A percentile compares a stretch with the other conserved stretches of the same genome.
Evolutionary conservation across 2,797 vertebrate genomes (phyloP).

Genomic region (Staurois parvus): DNA sequence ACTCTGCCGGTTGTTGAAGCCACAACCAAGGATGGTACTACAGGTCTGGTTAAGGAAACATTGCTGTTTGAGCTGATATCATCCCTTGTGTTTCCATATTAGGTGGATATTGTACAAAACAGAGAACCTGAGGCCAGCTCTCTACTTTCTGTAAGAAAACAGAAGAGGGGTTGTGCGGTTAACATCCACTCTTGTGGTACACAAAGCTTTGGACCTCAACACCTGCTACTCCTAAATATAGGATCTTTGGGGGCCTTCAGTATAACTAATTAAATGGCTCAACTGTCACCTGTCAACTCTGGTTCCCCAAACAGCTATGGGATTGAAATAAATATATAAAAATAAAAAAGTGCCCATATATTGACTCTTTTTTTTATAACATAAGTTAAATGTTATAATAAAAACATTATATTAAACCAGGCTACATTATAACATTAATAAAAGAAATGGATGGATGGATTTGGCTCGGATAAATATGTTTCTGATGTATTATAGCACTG

Average conservation of each 20-base stretch:
- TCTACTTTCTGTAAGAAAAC: constrained; percentile 67
- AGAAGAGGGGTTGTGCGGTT: constrained; percentile 1
- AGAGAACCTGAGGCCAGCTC: constrained; percentile 69
- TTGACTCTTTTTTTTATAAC: constrained; percentile 2
- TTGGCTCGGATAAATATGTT: no score
- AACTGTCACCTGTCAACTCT: constrained; percentile 65
- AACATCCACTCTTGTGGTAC: constrained; percentile 62
- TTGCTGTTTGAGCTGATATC: constrained; percentile 71
- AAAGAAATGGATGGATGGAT: no score
- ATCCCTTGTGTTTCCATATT: constrained; percentile 66
- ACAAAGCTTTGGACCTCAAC: constrained; percentile 60
- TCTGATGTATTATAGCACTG: no score
- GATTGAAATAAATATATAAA: constrained; percentile 60
- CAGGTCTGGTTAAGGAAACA: constrained; percentile 76
- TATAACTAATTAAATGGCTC: constrained; percentile 60
- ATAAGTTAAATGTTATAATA: background rate
- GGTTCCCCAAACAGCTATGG: constrained; percentile 55
- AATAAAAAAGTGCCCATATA: background rate
- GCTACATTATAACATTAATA: no score
- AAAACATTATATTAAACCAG: background rate
- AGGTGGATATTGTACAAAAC: constrained; percentile 67
- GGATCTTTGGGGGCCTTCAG: constrained; percentile 58
- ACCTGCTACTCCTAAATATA: constrained; percentile 72
- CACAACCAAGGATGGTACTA: constrained; percentile 79
- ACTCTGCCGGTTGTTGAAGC: constrained; percentile 77